Conservation (phyloP, 2,797 vertebrate genomes). For the Cirrhinus molitorella region DNA sequence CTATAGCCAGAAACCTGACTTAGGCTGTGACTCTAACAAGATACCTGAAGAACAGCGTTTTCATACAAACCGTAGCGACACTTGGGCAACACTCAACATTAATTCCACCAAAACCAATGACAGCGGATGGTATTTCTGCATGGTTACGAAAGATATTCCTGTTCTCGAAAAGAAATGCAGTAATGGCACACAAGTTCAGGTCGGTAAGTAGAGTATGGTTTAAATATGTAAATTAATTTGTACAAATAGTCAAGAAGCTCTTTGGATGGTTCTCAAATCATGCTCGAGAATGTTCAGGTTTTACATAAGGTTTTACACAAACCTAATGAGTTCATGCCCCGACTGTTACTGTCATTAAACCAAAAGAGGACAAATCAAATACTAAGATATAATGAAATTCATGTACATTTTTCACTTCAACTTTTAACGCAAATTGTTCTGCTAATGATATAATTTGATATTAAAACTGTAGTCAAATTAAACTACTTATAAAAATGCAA, state of each 20-base stretch:
- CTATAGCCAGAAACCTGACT: not conserved
- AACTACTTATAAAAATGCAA: too few relatives aligned
- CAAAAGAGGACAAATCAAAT: not conserved
- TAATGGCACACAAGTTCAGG: not conserved
- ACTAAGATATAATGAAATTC: not conserved
- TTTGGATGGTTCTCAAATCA: not conserved
- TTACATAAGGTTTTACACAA: not conserved
- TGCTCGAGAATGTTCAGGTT: too few relatives aligned
- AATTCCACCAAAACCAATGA: not conserved
- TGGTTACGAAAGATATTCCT: slow-evolving; percentile 45
- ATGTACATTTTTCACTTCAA: not conserved
- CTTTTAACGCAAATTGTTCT: not conserved
- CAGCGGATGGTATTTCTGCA: slow-evolving; percentile 56
- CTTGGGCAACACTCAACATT: slow-evolving; percentile 27
- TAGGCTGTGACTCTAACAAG: accelerated
- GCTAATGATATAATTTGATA: too few relatives aligned
- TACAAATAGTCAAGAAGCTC: too few relatives aligned
- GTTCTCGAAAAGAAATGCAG: accelerated
- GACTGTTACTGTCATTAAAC: not conserved
- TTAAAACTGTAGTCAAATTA: too few relatives aligned
- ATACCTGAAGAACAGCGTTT: accelerated
- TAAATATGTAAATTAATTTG: too few relatives aligned
- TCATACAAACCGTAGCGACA: too few relatives aligned
- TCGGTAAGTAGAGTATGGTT: slow-evolving; percentile 61
- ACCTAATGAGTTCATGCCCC: not conserved